Evolutionary conservation across 2,888 invertebrate genomes (phyloP).

Genomic region (Seladonia tumulorum): DNA sequence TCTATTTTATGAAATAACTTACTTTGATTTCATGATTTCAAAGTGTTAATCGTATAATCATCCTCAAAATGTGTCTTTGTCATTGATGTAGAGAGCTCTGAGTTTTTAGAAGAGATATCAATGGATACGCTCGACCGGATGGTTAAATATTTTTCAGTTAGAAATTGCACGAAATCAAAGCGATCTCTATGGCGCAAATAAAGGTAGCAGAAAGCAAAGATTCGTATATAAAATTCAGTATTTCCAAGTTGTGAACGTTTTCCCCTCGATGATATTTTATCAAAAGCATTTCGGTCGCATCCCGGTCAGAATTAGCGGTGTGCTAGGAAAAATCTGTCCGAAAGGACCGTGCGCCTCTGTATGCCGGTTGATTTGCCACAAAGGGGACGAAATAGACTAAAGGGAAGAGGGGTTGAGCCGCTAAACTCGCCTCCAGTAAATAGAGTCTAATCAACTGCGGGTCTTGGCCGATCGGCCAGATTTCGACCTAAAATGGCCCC

Average conservation of each 20-base stretch:
- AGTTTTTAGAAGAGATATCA: no score
- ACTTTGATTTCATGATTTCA: no score
- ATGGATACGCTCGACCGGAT: no score
- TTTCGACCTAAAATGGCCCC: slow-evolving; percentile 78
- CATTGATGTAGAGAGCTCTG: no score
- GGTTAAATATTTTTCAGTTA: no score
- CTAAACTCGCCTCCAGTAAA: slow-evolving; percentile 83
- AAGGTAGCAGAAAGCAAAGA: no score
- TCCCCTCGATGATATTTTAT: not conserved
- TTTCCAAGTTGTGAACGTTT: not conserved
- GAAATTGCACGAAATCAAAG: no score
- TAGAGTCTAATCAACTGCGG: slow-evolving; percentile 83
- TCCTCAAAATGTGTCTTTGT: no score
- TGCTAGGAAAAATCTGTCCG: slow-evolving; percentile 54
- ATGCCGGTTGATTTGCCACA: slow-evolving; percentile 84
- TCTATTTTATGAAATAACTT: no score
- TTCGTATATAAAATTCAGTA: not conserved
- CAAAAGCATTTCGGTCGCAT: slow-evolving; percentile 27
- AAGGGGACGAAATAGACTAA: slow-evolving; percentile 80
- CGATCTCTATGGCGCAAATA: no score
- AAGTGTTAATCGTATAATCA: no score
- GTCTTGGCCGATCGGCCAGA: slow-evolving; percentile 82
- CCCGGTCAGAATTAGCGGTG: slow-evolving; percentile 58
- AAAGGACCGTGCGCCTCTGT: slow-evolving; percentile 78
- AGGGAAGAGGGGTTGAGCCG: slow-evolving; percentile 68